Evolutionary conservation across 2,113 vertebrate genomes (phyloP), one percentile per base, ranked within the genome.

Genomic region (Myotis davidii): DNA sequence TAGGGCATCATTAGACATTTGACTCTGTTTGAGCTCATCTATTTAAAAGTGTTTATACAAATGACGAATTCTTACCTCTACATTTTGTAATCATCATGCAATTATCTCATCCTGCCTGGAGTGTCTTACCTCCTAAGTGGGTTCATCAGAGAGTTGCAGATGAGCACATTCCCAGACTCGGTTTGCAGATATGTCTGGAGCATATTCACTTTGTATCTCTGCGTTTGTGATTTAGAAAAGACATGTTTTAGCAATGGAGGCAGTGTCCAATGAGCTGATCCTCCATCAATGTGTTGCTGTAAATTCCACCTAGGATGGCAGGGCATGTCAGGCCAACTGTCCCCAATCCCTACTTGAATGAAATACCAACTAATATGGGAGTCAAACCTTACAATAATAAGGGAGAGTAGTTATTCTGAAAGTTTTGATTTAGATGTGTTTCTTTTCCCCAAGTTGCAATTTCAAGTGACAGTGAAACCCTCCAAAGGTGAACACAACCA

Each of bases 1-100:
- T 65, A 84, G 65, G 82, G 32, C 67, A 27, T 90, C 64, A 90
- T 85, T 90, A 82, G 56, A 85, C 37, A 69, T 85, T 84, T 96
- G 83, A 88, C 61, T 64, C 1, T 76, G 27, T 67, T 84, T 25
- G 37, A 88, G 48, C 23, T 76, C 34, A 56, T 74, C 48, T 39
- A 27, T 79, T 94, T 84, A 48, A 21, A 34, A 59, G 73, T n/a
- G 45, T 77, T 77, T 52, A 37, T 37, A 13, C 5, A 9, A 74
- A 39, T 39, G 5, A 56, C 14, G 42, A 27, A 52, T 4, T 42
- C 59, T 82, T 81, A 42, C 50, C 12, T 86, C 37, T 83, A 6
- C 20, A 18, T 70, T 79, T 78, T 52, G 25, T 34, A 34, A 3
- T 61, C 42, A 42, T 18, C 65, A 69, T 39, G 9, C 14, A n/a